A percentile compares a stretch with the other conserved stretches of the same genome.
phyloP scores from a whole-genome alignment of 2,797 vertebrate genomes.

The Borostomias antarcticus region DNA sequence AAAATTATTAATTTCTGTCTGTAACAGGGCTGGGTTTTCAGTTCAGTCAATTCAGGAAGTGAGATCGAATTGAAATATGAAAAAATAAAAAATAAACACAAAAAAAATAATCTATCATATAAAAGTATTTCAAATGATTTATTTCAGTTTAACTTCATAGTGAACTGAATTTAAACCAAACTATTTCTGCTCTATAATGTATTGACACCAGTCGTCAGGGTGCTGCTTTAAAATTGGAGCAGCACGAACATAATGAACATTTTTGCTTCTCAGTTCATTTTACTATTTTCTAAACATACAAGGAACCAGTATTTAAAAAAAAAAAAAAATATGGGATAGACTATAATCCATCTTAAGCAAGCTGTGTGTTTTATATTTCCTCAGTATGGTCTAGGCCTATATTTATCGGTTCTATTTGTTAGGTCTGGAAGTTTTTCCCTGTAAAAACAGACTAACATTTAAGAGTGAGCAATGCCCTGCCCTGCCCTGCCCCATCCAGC shows the following conservation, averaged over 20 bases:
- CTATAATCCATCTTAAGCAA: conserved; percentile 3
- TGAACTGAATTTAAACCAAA: too few relatives aligned
- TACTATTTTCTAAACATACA: too few relatives aligned
- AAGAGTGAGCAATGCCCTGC: neutral
- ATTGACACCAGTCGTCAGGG: too few relatives aligned
- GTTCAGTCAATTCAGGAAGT: too few relatives aligned
- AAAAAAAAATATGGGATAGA: neutral
- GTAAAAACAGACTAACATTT: conserved; percentile 3
- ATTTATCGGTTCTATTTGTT: neutral
- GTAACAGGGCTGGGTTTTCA: neutral
- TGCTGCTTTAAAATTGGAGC: too few relatives aligned
- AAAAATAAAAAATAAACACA: too few relatives aligned
- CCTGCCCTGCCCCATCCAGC: conserved; percentile 36
- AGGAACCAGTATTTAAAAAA: neutral
- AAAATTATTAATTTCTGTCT: neutral
- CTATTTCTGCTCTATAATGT: conserved; percentile 1
- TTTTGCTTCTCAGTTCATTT: too few relatives aligned
- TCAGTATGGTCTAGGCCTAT: neutral
- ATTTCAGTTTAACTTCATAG: too few relatives aligned
- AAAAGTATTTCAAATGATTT: too few relatives aligned
- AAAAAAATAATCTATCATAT: too few relatives aligned
- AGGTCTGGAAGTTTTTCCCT: conserved; percentile 4
- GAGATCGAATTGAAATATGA: too few relatives aligned
- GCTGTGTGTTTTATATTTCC: neutral
- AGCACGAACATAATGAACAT: too few relatives aligned